phyloP scores from a whole-genome alignment of 2,797 vertebrate genomes.

The Schizopygopsis malacanthus region DNA sequence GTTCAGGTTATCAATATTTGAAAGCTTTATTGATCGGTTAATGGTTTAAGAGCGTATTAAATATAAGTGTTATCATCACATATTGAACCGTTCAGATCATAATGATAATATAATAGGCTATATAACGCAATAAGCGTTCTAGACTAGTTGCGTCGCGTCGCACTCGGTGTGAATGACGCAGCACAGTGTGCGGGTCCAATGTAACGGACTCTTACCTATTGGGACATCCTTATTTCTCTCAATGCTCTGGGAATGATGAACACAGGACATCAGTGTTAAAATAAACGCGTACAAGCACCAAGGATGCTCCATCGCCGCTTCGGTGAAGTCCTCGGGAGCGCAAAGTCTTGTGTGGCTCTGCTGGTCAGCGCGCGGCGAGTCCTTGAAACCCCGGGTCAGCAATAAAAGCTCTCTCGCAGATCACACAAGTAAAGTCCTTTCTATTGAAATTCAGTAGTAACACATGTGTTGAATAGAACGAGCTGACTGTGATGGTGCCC shows the following conservation, averaged over 20 bases:
- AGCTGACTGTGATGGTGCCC: slow-evolving; percentile 49
- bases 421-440: not conserved
- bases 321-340: slow-evolving; percentile 46
- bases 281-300: slow-evolving; percentile 62
- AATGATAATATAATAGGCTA: not conserved
- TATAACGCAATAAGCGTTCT: not conserved
- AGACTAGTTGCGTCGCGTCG: slow-evolving; percentile 2
- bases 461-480: slow-evolving; percentile 1
- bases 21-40: too few species aligned
- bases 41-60: not conserved
- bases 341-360: not conserved
- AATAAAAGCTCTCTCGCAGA: slow-evolving; percentile 44
- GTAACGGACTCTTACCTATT: slow-evolving; percentile 70
- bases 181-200: slow-evolving; percentile 1
- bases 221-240: slow-evolving; percentile 67
- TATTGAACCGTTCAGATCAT: not conserved
- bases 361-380: slow-evolving; percentile 47
- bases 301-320: slow-evolving; percentile 71
- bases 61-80: too few species aligned
- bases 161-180: not conserved
- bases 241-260: slow-evolving; percentile 54
- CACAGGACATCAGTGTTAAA: slow-evolving; percentile 68
- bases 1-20: not conserved
- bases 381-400: slow-evolving; percentile 57
- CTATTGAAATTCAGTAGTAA: not conserved